Conservation (phyloP, 2,113 vertebrate genomes). For the Mola mola region DNA sequence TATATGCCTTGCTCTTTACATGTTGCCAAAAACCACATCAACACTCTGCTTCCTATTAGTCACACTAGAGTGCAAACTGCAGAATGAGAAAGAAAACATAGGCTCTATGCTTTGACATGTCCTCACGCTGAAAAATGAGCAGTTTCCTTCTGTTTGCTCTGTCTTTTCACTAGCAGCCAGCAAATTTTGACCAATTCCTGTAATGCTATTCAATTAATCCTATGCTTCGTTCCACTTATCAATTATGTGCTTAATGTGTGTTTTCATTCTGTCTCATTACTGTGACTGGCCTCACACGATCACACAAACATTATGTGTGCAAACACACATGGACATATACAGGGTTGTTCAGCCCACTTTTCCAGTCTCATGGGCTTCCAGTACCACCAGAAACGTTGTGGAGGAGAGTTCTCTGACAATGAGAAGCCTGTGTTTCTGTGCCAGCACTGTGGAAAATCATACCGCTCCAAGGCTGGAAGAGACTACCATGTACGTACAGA, state of each 20-base stretch:
- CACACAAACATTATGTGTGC: slow-evolving; percentile 37
- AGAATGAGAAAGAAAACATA: slow-evolving; percentile 39
- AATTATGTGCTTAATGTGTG: slow-evolving; percentile 52
- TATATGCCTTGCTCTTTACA: slow-evolving; percentile 60
- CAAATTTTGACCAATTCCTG: slow-evolving; percentile 27
- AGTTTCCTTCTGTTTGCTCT: slow-evolving; percentile 10
- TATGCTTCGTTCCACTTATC: slow-evolving; percentile 28
- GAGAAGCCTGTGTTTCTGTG: slow-evolving; percentile 91
- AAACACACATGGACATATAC: slow-evolving; percentile 13
- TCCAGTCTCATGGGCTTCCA: slow-evolving; percentile 97
- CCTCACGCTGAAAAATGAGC: slow-evolving; percentile 44
- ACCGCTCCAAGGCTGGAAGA: slow-evolving; percentile 93
- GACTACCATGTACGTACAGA: slow-evolving; percentile 94
- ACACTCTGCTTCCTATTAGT: slow-evolving; percentile 67
- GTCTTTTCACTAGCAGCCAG: slow-evolving; percentile 10
- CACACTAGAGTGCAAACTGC: slow-evolving; percentile 47
- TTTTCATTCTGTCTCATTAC: slow-evolving; percentile 51
- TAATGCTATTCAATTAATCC: slow-evolving; percentile 31
- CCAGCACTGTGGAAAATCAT: slow-evolving; percentile 89
- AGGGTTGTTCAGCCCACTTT: slow-evolving; percentile 94
- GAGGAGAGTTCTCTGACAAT: slow-evolving; percentile 86
- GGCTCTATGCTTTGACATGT: slow-evolving; percentile 41
- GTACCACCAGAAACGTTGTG: slow-evolving; percentile 95
- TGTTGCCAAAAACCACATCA: slow-evolving; percentile 69
- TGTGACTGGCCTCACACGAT: slow-evolving; percentile 48